Conservation (phyloP, 2,888 invertebrate genomes). For the Hofmannophila pseudospretella region DNA sequence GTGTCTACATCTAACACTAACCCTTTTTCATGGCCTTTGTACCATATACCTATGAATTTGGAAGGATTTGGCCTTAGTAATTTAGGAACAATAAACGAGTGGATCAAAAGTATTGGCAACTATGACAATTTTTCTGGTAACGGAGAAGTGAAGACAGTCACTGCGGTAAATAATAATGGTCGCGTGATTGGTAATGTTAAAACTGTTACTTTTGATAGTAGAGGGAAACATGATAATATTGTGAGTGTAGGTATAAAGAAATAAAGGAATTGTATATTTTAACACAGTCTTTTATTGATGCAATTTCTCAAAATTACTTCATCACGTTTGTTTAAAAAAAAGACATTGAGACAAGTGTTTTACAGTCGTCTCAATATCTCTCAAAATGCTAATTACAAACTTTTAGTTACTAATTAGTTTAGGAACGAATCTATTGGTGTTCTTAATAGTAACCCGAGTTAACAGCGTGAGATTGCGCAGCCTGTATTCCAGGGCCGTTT, state of each 20-base stretch:
- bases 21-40: constrained; percentile 39
- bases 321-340: constrained; percentile 19
- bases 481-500: constrained; percentile 49
- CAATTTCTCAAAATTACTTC: constrained; percentile 4
- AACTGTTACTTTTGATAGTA: constrained; percentile 36
- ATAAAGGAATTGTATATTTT: constrained; percentile 10
- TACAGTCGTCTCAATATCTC: constrained; percentile 54
- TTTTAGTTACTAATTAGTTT: background rate
- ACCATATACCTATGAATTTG: constrained; percentile 32
- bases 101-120: constrained; percentile 39
- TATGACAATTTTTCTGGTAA: constrained; percentile 32
- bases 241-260: constrained; percentile 2
- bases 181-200: constrained; percentile 46
- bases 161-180: constrained; percentile 49
- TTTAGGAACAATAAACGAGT: constrained; percentile 29
- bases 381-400: constrained; percentile 8
- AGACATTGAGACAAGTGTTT: constrained; percentile 53
- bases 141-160: constrained; percentile 30
- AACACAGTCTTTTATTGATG: constrained; percentile 36
- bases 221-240: constrained; percentile 18
- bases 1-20: constrained; percentile 33
- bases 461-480: constrained; percentile 50
- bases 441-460: constrained; percentile 53
- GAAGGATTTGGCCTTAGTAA: constrained; percentile 28
- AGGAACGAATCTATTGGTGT: no score